phyloP scores from a whole-genome alignment of 2,797 vertebrate genomes.

The Notolabrus celidotus region DNA sequence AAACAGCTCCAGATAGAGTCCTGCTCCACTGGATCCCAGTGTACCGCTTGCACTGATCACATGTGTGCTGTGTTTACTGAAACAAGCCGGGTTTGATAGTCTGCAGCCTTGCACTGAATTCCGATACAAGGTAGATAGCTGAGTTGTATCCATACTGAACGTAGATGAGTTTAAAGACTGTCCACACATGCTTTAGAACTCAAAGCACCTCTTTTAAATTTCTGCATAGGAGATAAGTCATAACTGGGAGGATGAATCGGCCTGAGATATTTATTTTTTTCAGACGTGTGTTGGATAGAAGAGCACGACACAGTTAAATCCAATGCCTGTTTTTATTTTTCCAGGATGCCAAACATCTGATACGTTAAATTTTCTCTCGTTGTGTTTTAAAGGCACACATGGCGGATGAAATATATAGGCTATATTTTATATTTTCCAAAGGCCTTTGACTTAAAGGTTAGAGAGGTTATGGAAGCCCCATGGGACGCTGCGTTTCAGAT shows the following conservation, averaged over 20 bases:
- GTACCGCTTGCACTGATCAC: slow-evolving; percentile 75
- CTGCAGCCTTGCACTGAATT: slow-evolving; percentile 54
- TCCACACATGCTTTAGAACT: slow-evolving; percentile 20
- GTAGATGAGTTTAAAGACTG: slow-evolving; percentile 8
- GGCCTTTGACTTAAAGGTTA: slow-evolving; percentile 71
- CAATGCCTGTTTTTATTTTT: slow-evolving; percentile 38
- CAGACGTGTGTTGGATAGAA: slow-evolving; percentile 37
- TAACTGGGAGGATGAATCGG: slow-evolving; percentile 36
- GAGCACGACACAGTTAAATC: slow-evolving; percentile 33
- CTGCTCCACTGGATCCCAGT: slow-evolving; percentile 73
- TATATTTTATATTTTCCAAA: slow-evolving; percentile 60
- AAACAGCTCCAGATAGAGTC: slow-evolving; percentile 77
- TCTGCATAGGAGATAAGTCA: slow-evolving; percentile 2
- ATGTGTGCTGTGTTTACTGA: slow-evolving; percentile 71
- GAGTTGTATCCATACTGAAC: slow-evolving; percentile 22
- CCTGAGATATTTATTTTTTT: slow-evolving; percentile 29
- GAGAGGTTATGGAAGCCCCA: slow-evolving; percentile 66
- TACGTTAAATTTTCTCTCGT: slow-evolving; percentile 32
- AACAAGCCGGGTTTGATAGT: slow-evolving; percentile 67
- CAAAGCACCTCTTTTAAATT: slow-evolving; percentile 23
- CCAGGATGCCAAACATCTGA: slow-evolving; percentile 27
- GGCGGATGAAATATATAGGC: slow-evolving; percentile 54
- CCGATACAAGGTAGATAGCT: slow-evolving; percentile 50
- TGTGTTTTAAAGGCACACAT: slow-evolving; percentile 32
- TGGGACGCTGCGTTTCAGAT: slow-evolving; percentile 65